Conservation (phyloP, 1,140 invertebrate genomes). For the Cydia fagiglandana region DNA sequence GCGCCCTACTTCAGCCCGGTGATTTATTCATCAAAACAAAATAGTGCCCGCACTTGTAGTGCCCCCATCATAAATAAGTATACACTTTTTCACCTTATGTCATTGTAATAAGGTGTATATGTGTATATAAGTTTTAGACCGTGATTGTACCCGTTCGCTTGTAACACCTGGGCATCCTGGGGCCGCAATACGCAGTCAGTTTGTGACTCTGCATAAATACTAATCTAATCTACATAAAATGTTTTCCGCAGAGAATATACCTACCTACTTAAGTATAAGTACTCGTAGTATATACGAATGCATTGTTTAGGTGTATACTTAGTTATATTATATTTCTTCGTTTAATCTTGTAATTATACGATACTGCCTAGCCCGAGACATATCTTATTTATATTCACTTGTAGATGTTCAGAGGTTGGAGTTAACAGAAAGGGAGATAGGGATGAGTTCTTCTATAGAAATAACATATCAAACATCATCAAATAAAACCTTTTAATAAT, state of each 20-base stretch:
- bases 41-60: conserved; percentile 8
- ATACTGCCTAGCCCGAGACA: too few species aligned
- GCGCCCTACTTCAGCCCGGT: conserved; percentile 33
- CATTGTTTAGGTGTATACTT: not conserved
- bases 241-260: not conserved
- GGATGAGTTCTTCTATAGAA: too few species aligned
- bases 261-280: not conserved
- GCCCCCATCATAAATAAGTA: not conserved
- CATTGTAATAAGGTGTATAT: not conserved
- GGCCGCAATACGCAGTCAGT: not conserved
- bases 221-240: not conserved
- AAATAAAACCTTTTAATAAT: too few species aligned
- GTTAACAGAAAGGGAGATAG: too few species aligned
- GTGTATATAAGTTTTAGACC: not conserved
- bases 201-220: conserved; percentile 13
- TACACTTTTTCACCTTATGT: not conserved
- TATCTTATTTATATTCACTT: too few species aligned
- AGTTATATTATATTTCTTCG: too few species aligned
- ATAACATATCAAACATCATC: too few species aligned
- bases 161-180: not conserved
- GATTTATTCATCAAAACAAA: conserved; percentile 35
- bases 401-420: too few species aligned
- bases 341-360: too few species aligned
- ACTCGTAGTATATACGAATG: not conserved
- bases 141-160: not conserved